Evolutionary conservation across 2,113 vertebrate genomes (phyloP).

Genomic region (Menura novaehollandiae): DNA sequence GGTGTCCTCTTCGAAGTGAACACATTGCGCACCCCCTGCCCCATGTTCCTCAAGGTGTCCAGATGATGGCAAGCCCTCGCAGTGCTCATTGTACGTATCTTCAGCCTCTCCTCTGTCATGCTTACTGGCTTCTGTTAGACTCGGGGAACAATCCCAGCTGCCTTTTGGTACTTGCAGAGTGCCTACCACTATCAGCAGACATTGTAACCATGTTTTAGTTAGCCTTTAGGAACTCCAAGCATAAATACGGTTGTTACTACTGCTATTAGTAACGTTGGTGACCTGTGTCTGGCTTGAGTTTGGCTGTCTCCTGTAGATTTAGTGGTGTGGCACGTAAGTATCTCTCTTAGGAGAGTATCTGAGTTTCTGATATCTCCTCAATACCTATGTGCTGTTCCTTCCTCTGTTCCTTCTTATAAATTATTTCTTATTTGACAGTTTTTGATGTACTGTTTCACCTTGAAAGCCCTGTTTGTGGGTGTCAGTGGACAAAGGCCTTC

Average conservation of each 20-base stretch:
- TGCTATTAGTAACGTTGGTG: not conserved
- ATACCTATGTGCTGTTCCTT: not conserved
- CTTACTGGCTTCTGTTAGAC: not conserved
- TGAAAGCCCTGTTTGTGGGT: not conserved
- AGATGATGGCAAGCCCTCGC: not conserved
- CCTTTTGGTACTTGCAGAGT: not conserved
- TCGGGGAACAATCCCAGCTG: not conserved
- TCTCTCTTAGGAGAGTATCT: not conserved
- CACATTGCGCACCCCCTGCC: rapidly evolving
- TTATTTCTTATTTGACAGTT: not conserved
- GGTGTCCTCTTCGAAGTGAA: not conserved
- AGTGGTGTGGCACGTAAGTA: not conserved
- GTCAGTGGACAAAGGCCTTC: not conserved
- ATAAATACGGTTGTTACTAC: not conserved
- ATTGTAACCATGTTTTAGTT: not conserved
- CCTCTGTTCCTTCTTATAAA: not conserved
- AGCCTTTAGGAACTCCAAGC: not conserved
- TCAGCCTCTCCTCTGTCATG: not conserved
- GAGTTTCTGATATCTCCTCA: not conserved
- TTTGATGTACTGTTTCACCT: not conserved
- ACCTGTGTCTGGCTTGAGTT: not conserved
- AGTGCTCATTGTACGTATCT: rapidly evolving
- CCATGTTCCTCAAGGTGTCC: not conserved
- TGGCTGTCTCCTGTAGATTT: not conserved
- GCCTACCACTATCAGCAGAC: not conserved